phyloP scores from a whole-genome alignment of 2,797 vertebrate species.

The Acanthiza pusilla region DNA sequence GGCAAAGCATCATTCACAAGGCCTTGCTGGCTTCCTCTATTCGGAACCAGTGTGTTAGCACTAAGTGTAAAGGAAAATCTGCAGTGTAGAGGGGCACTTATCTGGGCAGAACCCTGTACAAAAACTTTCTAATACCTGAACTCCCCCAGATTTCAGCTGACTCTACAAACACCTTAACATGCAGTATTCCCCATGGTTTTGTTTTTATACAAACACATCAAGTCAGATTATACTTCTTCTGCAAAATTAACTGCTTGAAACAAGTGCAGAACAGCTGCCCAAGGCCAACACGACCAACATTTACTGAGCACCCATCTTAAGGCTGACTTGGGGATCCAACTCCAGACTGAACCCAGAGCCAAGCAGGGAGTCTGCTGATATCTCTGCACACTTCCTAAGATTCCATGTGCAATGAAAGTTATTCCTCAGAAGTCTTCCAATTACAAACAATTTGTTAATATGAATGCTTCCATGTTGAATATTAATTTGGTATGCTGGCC shows the following conservation, averaged over 20 bases:
- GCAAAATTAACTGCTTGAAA: background rate
- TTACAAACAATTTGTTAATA: background rate
- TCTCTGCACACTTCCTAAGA: background rate
- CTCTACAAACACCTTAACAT: background rate
- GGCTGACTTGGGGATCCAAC: background rate
- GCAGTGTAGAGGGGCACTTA: background rate
- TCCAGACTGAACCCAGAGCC: background rate
- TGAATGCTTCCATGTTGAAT: background rate
- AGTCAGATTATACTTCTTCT: background rate
- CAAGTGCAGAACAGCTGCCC: background rate
- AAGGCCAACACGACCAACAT: background rate
- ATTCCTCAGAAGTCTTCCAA: background rate
- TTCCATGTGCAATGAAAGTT: background rate
- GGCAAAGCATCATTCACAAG: background rate
- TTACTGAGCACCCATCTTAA: background rate
- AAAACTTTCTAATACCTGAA: background rate
- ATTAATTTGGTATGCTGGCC: background rate
- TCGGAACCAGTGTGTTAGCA: background rate
- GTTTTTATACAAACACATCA: background rate
- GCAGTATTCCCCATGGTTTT: background rate
- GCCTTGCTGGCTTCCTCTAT: background rate
- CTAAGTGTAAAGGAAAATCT: background rate
- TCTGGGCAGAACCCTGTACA: background rate
- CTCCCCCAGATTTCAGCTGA: background rate
- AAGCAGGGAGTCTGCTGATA: background rate